Base-by-base conservation (phyloP, 1,140 invertebrate genomes). In the Octopus bimaculoides region DNA sequence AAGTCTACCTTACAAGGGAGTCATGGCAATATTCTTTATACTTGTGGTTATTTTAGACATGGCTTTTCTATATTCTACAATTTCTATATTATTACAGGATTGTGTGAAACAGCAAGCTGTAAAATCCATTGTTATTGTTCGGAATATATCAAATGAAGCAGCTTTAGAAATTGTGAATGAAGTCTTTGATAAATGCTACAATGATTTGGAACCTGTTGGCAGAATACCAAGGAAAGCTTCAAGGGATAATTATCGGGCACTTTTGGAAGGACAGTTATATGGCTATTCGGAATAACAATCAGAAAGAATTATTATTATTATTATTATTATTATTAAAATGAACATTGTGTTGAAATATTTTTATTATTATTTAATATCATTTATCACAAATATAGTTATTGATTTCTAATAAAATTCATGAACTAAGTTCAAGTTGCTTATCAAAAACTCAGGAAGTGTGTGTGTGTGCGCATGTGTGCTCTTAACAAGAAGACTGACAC, bases 111-210 rank as follows among this genome's bases (percentile, higher is more conserved):
- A 92, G 7, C 96, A 96, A 92, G 97, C 97, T 0, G 82, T 94
- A 12, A 91, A 93, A 79, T 98, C 97, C 0, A 92, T 98, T 6
- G 83, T 96, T 78, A 93, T 95, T 75, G 95, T 96, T 7, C 92
- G 95, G 76, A 93, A 95, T 86, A 92, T 98, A 41, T 91, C 91
- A 0, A 89, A 92, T 81, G 89, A 92, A 79, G 93, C 96, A 89
- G 96, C 96, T 0, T 89, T 92, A 14, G 92, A 92, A 55, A 93
- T 94, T 6, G 94, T 99, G 14, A 94, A 97, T 83, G 92, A 94
- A 88, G 96, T 98, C 7, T 99, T 99, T 90, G 92, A 93, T 4
- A 95, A 93, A 88, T 99, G 97, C 90, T 98, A 98, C 87, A 93
- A 93, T 81, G 97, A 99, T 91, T 91, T 98, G 80, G 97, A 99